Evolutionary conservation across 2,888 invertebrate genomes (phyloP), one percentile per base, ranked within the genome.

Genomic region (Eulithis prunata): DNA sequence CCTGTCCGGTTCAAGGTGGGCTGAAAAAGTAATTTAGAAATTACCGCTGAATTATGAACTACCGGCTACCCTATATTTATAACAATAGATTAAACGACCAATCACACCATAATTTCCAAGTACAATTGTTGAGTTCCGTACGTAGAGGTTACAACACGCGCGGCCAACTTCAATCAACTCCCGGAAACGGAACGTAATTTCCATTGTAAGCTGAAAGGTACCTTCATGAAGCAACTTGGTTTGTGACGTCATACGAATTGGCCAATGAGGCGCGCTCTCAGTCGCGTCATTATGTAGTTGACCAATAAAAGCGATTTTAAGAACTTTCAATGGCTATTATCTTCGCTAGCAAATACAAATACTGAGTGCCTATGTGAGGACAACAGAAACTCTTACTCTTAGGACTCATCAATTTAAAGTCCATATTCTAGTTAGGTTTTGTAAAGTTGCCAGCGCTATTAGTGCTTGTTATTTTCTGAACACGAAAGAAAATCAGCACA

Each of bases 121-220:
- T 64, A 77, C 76, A 72, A 73, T 76, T 69, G 73, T 75, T 72
- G 69, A 74, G 72, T 76, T 74, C 68, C 69, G 71, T 73, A 74
- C 72, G 66, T 51, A 74, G 36, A 41, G 54, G 38, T 53, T 21
- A 28, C 45, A 49, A 62, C 57, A 54, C 57, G 84, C 83, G 77
- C 80, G 74, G 74, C 74, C 75, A 81, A 80, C 86, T 86, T 87
- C 85, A 87, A 89, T 90, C 88, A 85, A 75, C 74, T 71, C 43
- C 80, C 83, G 89, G 88, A 90, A 89, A 90, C 88, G 83, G 80
- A 84, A 80, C 80, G 80, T 86, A 85, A 89, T 88, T 85, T 81
- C 78, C 83, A 83, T 88, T 86, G 79, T 79, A 78, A 76, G 76
- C 78, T 79, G 77, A 75, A 81, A 80, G 74, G 75, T 75, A 76